Percentiles rank a stretch among this genome's conserved stretches.
Evolutionary conservation across 2,113 vertebrate species (phyloP).

Genomic region (Mungos mungo): DNA sequence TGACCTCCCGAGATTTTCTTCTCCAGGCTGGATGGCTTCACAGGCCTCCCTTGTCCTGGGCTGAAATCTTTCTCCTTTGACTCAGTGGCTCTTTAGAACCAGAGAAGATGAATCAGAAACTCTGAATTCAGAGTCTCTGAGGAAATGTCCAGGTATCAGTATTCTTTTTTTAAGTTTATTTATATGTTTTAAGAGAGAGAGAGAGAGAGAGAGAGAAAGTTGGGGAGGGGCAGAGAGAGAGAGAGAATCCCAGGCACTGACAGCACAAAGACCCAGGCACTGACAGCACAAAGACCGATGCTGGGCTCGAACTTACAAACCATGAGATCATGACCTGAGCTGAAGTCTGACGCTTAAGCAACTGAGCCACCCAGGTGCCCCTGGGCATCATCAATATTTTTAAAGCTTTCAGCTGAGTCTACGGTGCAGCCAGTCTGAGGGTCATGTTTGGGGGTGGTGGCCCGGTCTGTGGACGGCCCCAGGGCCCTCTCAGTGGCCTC

Average conservation of each 20-base stretch:
- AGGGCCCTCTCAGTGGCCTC: neutral
- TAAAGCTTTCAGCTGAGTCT: neutral
- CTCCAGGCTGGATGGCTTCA: neutral
- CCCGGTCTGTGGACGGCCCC: fast-evolving
- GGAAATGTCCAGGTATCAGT: neutral
- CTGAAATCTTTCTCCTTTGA: neutral
- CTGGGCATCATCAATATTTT: neutral
- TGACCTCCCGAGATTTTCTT: neutral
- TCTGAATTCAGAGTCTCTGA: neutral
- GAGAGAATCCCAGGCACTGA: too few species aligned
- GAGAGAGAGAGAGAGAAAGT: too few species aligned
- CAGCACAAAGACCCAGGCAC: too few species aligned
- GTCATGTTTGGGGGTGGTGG: too few species aligned
- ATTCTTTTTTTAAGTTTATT: too few species aligned
- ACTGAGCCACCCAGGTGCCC: too few species aligned
- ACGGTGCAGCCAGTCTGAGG: neutral
- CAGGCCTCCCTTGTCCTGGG: neutral
- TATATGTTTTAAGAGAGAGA: too few species aligned
- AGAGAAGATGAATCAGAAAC: neutral
- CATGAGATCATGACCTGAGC: too few species aligned
- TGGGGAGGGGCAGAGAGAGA: too few species aligned
- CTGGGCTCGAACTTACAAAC: too few species aligned
- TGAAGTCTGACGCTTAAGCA: too few species aligned
- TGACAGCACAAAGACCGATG: too few species aligned
- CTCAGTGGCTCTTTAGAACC: neutral